A percentile compares a stretch with the other conserved stretches of the same genome.
Conservation (phyloP, 1,140 invertebrate genomes). For the Bombus affinis region DNA sequence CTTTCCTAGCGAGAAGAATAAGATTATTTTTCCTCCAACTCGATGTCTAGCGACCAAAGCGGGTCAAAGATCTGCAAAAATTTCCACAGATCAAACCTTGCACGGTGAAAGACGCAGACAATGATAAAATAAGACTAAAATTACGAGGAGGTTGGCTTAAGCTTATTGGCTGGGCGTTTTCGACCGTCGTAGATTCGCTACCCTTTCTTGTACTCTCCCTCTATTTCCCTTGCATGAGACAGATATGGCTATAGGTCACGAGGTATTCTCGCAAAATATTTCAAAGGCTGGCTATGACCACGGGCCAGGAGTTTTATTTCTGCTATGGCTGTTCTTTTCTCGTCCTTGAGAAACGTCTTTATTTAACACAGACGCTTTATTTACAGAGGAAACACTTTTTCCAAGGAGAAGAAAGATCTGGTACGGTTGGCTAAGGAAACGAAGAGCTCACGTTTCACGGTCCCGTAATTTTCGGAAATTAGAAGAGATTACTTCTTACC, state of each 20-base stretch:
- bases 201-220: conserved; percentile 3
- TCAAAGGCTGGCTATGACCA: conserved; percentile 27
- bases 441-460: conserved; percentile 9
- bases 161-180: conserved; percentile 68
- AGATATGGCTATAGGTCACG: conserved; percentile 31
- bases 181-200: conserved; percentile 41
- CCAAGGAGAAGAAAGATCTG: not conserved
- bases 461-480: conserved; percentile 34
- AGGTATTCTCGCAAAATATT: conserved; percentile 15
- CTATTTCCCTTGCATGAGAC: not conserved
- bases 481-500: not conserved
- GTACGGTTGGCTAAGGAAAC: not conserved
- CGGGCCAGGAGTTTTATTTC: conserved; percentile 9
- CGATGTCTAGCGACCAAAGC: not conserved
- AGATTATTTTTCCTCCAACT: no score
- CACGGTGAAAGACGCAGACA: conserved; percentile 25
- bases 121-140: conserved; percentile 75
- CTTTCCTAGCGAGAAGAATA: no score
- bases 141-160: conserved; percentile 59
- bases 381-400: conserved; percentile 50
- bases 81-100: not conserved
- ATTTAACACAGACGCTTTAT: conserved; percentile 40
- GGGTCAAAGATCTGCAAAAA: conserved; percentile 21
- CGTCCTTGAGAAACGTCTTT: conserved; percentile 6
- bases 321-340: not conserved